phyloP scores from a whole-genome alignment of 2,797 vertebrate genomes.

The Huso huso region DNA sequence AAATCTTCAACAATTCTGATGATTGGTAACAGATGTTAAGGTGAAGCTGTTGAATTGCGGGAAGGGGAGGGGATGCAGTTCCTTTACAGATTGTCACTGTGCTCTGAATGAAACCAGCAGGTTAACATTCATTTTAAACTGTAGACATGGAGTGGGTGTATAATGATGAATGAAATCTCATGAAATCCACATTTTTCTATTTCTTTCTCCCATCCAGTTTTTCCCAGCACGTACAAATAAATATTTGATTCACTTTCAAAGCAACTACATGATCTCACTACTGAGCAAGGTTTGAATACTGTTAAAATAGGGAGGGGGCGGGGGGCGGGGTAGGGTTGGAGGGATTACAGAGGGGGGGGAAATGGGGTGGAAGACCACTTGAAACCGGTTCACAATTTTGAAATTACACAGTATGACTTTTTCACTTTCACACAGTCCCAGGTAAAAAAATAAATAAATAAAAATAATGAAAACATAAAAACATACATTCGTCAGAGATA shows the following conservation, averaged over 20 bases:
- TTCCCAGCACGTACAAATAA: conserved; percentile 16
- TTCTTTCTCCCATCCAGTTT: conserved; percentile 38
- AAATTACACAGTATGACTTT: conserved; percentile 32
- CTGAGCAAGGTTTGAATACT: conserved; percentile 2
- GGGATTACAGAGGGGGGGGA: conserved; percentile 14
- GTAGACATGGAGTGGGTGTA: conserved; percentile 65
- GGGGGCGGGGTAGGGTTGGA: neutral
- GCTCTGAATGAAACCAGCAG: neutral
- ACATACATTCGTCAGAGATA: conserved; percentile 1
- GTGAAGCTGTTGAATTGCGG: neutral
- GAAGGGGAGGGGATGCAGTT: neutral
- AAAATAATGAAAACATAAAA: conserved; percentile 7
- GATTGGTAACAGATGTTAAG: neutral
- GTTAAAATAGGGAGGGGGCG: conserved; percentile 1
- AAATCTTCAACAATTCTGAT: neutral
- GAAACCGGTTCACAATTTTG: conserved; percentile 47
- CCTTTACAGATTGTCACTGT: neutral
- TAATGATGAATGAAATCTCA: conserved; percentile 68
- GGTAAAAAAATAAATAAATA: conserved; percentile 18
- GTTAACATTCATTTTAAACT: conserved; percentile 35
- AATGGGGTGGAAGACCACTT: conserved; percentile 20
- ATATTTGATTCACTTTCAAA: neutral
- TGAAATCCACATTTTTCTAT: conserved; percentile 77
- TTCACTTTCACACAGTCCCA: conserved; percentile 20
- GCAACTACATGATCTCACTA: neutral